phyloP scores from a whole-genome alignment of 1,140 invertebrate species.

The Ceratitis capitata region DNA sequence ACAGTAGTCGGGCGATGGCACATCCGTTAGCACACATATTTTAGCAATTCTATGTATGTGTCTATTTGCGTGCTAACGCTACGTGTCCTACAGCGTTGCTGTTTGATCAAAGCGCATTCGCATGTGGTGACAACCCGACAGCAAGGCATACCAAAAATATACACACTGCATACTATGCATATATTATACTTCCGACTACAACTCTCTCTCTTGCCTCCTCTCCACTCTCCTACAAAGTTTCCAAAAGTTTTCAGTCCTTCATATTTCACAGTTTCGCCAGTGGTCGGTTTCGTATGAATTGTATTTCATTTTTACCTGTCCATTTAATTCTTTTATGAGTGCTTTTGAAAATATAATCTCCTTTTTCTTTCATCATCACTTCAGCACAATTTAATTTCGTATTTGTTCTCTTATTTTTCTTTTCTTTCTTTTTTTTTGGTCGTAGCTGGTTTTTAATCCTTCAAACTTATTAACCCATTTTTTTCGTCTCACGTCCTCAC shows the following conservation, averaged over 20 bases:
- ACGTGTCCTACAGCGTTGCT: neutral
- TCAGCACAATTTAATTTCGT: neutral
- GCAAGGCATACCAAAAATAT: neutral
- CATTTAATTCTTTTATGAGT: neutral
- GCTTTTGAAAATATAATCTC: conserved; percentile 4
- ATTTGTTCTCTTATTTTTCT: neutral
- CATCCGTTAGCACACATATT: neutral
- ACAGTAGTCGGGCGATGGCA: neutral
- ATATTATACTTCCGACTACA: neutral
- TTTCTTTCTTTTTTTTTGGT: neutral
- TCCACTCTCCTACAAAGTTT: neutral
- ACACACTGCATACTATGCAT: neutral
- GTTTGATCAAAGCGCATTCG: conserved; percentile 31
- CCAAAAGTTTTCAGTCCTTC: neutral
- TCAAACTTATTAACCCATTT: conserved; percentile 27
- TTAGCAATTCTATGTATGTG: neutral
- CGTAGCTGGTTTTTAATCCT: conserved; percentile 3
- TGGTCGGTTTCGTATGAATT: neutral
- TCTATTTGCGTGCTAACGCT: neutral
- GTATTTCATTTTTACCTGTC: conserved; percentile 16
- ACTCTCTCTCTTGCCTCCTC: neutral
- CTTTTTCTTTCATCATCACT: neutral
- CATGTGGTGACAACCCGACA: conserved; percentile 11
- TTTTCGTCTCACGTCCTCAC: neutral
- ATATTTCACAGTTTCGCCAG: neutral